Percentiles rank a stretch among this genome's conserved stretches.
Evolutionary conservation across 2,888 invertebrate genomes (phyloP).

Genomic region (Melolontha melolontha): DNA sequence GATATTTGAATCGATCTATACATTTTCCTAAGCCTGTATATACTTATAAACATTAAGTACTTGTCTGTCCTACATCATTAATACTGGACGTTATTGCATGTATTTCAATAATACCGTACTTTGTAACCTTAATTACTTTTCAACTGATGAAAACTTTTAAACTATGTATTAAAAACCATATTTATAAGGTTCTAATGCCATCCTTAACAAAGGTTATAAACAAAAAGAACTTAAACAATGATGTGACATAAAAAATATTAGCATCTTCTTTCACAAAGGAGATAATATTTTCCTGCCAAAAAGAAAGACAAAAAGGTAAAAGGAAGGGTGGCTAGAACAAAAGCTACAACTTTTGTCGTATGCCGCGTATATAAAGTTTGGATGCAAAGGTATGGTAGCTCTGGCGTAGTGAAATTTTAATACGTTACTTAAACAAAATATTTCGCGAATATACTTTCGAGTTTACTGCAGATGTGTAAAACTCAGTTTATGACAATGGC

Average conservation of each 20-base stretch:
- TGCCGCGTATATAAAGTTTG: constrained; percentile 5
- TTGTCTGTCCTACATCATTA: no score
- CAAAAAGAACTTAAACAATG: background rate
- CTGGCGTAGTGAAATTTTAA: constrained; percentile 35
- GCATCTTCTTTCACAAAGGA: background rate
- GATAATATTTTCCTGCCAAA: constrained; percentile 5
- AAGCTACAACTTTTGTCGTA: constrained; percentile 7
- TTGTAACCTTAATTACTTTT: no score
- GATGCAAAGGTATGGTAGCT: background rate
- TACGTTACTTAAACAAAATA: constrained; percentile 40
- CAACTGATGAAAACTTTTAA: no score
- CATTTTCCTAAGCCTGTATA: no score
- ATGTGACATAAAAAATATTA: background rate
- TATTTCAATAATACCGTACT: no score
- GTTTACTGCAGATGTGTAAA: constrained; percentile 29
- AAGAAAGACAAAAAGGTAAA: background rate
- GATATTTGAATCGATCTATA: no score
- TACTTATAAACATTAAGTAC: no score
- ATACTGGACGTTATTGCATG: no score
- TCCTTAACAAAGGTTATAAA: background rate
- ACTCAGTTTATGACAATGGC: constrained; percentile 25
- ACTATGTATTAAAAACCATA: background rate
- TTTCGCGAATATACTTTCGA: constrained; percentile 31
- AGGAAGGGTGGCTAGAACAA: constrained; percentile 4
- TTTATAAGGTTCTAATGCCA: constrained; percentile 3